phyloP scores from a whole-genome alignment of 2,797 vertebrate species.

The Momotus momota region DNA sequence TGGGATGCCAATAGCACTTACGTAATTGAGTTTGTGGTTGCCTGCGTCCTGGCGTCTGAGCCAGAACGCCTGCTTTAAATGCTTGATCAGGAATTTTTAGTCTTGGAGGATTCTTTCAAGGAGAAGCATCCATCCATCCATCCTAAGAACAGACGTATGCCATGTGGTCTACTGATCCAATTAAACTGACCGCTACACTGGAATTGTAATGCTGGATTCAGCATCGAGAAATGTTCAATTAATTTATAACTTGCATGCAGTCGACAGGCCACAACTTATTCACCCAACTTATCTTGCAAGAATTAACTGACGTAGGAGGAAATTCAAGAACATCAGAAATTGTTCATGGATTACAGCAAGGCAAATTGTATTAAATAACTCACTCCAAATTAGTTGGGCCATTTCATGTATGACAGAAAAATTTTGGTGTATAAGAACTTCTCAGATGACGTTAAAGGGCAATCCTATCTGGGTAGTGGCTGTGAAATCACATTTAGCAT shows the following conservation, averaged over 20 bases:
- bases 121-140: conserved; percentile 37
- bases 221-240: conserved; percentile 23
- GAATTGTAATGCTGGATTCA: not conserved
- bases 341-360: not conserved
- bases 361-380: conserved; percentile 46
- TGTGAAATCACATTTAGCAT: conserved; percentile 66
- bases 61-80: conserved; percentile 25
- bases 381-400: conserved; percentile 24
- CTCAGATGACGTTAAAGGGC: conserved; percentile 43
- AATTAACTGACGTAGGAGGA: conserved; percentile 46
- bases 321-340: conserved; percentile 40
- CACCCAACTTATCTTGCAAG: not conserved
- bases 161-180: conserved; percentile 31
- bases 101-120: conserved; percentile 55
- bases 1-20: conserved; percentile 16
- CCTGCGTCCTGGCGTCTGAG: not conserved
- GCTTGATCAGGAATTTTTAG: conserved; percentile 59
- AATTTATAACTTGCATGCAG: conserved; percentile 38
- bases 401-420: conserved; percentile 13
- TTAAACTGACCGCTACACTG: conserved; percentile 48
- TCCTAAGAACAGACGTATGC: not conserved
- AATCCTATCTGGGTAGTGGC: conserved; percentile 22
- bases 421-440: conserved; percentile 2
- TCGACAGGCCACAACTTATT: not conserved
- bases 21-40: conserved; percentile 42